Percentiles rank a stretch among this genome's conserved stretches.
These are phyloP conservation scores for Macquaria ambigua DNA, from an alignment of 2,113 vertebrate genomes.

Conservation along the genomic window DNA sequence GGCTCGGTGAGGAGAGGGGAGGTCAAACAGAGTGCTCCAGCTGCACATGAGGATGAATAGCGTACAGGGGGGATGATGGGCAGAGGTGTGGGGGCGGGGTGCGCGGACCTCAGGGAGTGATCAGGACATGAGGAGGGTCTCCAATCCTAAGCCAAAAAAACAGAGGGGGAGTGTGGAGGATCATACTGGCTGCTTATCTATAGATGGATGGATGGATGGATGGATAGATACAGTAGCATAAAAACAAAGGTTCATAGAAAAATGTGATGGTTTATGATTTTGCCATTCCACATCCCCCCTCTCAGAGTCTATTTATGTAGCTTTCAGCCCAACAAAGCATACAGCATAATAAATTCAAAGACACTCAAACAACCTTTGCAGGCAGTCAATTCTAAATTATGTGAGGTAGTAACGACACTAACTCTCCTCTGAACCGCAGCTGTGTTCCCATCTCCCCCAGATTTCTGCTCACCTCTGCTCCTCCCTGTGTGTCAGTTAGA, in stretches of 20 bases:
- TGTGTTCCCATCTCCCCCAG: conserved; percentile 78
- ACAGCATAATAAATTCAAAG: conserved; percentile 28
- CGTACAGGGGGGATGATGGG: conserved; percentile 69
- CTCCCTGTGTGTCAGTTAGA: conserved; percentile 74
- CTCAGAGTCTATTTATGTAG: neutral
- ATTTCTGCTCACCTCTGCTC: conserved; percentile 79
- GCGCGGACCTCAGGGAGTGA: conserved; percentile 61
- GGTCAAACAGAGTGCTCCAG: conserved; percentile 84
- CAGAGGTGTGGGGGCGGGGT: conserved; percentile 70
- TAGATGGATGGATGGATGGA: conserved; percentile 24
- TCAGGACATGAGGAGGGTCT: conserved; percentile 65
- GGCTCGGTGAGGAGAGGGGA: conserved; percentile 63
- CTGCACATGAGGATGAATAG: conserved; percentile 78
- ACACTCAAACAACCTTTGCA: conserved; percentile 28
- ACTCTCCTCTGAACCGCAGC: conserved; percentile 74
- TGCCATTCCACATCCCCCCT: neutral
- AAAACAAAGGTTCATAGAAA: neutral
- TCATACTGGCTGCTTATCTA: conserved; percentile 41
- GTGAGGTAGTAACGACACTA: conserved; percentile 55
- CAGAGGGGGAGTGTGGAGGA: conserved; percentile 66
- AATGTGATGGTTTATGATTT: conserved; percentile 3
- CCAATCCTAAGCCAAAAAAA: conserved; percentile 68
- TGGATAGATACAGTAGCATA: neutral
- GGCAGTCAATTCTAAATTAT: conserved; percentile 51
- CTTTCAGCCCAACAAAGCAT: neutral